Percentiles rank a stretch among this genome's conserved stretches.
These are phyloP conservation scores for Spodoptera exigua DNA, from an alignment of 2,888 invertebrate species.

Conservation along the genomic window DNA sequence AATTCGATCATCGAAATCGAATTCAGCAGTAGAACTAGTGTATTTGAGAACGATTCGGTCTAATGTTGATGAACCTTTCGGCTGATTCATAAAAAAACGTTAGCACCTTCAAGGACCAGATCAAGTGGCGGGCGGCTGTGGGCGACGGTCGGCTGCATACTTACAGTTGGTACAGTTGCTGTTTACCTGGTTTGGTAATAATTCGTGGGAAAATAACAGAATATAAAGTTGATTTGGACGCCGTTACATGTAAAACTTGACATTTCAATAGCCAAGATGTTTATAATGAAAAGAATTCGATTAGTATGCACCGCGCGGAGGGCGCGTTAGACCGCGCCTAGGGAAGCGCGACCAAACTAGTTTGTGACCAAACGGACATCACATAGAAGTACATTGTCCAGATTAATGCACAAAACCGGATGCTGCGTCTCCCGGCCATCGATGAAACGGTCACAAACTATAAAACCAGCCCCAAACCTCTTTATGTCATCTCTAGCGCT, in stretches of 20 bases:
- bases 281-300: slow-evolving; percentile 83
- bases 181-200: slow-evolving; percentile 12
- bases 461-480: slow-evolving; percentile 80
- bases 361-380: slow-evolving; percentile 81
- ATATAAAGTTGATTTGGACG: slow-evolving; percentile 47
- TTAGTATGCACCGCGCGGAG: slow-evolving; percentile 80
- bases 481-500: slow-evolving; percentile 80
- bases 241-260: slow-evolving; percentile 75
- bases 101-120: neutral
- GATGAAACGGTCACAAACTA: slow-evolving; percentile 83
- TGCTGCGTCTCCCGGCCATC: slow-evolving; percentile 83
- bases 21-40: neutral
- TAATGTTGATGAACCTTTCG: too few species aligned
- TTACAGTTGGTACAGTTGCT: too few species aligned
- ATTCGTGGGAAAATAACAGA: slow-evolving; percentile 54
- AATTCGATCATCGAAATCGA: neutral
- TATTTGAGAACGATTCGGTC: too few species aligned
- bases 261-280: slow-evolving; percentile 76
- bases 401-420: slow-evolving; percentile 87
- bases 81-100: slow-evolving; percentile 11
- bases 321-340: slow-evolving; percentile 70
- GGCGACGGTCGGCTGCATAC: neutral
- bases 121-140: neutral
- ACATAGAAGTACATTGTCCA: slow-evolving; percentile 82
- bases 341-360: slow-evolving; percentile 84